Percentiles rank a stretch among this genome's conserved stretches.
Evolutionary conservation across 1,140 invertebrate species (phyloP).

Genomic region (Pinna nobilis): DNA sequence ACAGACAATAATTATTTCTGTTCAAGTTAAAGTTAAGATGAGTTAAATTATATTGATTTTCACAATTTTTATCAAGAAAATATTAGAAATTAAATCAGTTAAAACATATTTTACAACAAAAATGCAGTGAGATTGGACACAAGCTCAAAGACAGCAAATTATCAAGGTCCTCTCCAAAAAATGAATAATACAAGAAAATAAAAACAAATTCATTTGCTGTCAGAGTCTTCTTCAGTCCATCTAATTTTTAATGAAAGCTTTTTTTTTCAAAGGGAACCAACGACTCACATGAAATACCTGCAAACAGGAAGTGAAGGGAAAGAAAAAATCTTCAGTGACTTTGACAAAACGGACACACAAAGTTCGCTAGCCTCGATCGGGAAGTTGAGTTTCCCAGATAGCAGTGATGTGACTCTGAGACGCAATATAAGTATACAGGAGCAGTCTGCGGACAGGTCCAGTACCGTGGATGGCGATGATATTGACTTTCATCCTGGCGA

Average conservation of each 20-base stretch:
- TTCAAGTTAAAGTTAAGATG: no score
- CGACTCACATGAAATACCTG: neutral
- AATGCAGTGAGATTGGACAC: no score
- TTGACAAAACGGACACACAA: slow-evolving; percentile 46
- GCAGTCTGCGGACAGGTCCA: neutral
- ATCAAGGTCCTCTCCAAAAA: neutral
- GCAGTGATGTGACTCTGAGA: slow-evolving; percentile 7
- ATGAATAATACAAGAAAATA: no score
- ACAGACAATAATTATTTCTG: no score
- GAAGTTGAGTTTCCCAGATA: slow-evolving; percentile 39
- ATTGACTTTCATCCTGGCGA: slow-evolving; percentile 44
- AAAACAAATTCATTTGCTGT: no score
- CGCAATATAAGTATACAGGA: neutral
- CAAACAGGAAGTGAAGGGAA: slow-evolving; percentile 25
- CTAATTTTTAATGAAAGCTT: no score
- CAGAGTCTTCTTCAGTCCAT: no score
- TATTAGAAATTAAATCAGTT: no score
- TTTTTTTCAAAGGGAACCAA: slow-evolving; percentile 38
- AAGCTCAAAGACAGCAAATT: no score
- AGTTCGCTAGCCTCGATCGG: slow-evolving; percentile 52
- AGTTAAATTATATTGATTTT: no score
- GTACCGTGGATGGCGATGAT: slow-evolving; percentile 26
- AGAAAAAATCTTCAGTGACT: slow-evolving; percentile 34
- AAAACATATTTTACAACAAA: no score
- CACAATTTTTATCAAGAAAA: no score